These are phyloP conservation scores for Eledone cirrhosa DNA, from an alignment of 2,888 invertebrate genomes.

Conservation along the genomic window DNA sequence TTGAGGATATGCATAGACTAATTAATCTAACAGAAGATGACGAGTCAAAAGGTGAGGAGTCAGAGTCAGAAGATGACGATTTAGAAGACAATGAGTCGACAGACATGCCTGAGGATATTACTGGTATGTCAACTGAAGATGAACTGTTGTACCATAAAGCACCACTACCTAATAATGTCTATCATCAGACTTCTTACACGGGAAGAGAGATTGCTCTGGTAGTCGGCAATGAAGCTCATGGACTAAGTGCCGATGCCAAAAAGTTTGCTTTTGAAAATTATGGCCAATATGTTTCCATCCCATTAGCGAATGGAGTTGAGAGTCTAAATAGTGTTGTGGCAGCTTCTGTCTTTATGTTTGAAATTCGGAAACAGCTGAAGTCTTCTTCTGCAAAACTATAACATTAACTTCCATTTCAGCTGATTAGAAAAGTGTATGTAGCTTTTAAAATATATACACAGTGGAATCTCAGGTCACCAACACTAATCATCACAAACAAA, in stretches of 20 bases:
- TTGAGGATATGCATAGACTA: constrained; percentile 29
- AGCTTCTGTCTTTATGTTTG: constrained; percentile 83
- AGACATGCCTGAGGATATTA: not conserved
- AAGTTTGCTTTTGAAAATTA: constrained; percentile 72
- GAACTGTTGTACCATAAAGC: constrained; percentile 37
- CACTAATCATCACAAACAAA: too few species aligned
- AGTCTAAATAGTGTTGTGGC: constrained; percentile 88
- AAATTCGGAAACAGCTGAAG: constrained; percentile 71
- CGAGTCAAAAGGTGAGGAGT: constrained; percentile 10
- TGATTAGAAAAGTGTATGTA: too few species aligned
- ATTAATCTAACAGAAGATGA: constrained; percentile 33
- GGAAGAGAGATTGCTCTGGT: constrained; percentile 72
- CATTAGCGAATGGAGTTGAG: constrained; percentile 79
- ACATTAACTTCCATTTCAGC: too few species aligned
- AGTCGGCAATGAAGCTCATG: constrained; percentile 89
- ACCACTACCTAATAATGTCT: constrained; percentile 41
- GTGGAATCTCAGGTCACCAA: too few species aligned
- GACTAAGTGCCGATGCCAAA: constrained; percentile 79
- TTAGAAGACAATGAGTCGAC: constrained; percentile 14
- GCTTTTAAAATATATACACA: too few species aligned
- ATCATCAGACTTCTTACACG: constrained; percentile 41
- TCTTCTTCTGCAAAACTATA: too few species aligned
- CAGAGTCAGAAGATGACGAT: not conserved
- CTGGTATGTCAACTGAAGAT: not conserved
- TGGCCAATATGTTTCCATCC: constrained; percentile 80